These are phyloP conservation scores for Podotricha telesiphe DNA, from an alignment of 2,888 invertebrate species.

Conservation along the genomic window DNA sequence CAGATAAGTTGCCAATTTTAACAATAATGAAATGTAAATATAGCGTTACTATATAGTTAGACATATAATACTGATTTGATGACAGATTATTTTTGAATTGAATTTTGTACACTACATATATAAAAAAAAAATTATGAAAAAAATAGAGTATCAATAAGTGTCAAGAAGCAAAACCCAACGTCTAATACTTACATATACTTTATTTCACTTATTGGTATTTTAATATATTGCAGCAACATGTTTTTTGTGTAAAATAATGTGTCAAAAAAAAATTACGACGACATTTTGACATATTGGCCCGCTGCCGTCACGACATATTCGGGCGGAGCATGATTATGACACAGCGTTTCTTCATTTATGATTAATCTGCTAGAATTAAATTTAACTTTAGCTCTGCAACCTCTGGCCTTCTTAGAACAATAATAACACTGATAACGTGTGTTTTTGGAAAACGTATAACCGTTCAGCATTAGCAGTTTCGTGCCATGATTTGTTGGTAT, in stretches of 20 bases:
- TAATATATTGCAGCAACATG: not conserved
- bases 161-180: too few relatives aligned
- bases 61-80: too few relatives aligned
- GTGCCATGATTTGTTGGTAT: constrained; percentile 9
- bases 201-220: not conserved
- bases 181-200: too few relatives aligned
- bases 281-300: constrained; percentile 33
- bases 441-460: constrained; percentile 41
- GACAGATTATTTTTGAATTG: too few relatives aligned
- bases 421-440: constrained; percentile 32
- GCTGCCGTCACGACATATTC: constrained; percentile 41
- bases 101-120: too few relatives aligned
- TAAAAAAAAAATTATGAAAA: too few relatives aligned
- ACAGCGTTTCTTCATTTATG: constrained; percentile 4
- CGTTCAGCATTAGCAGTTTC: constrained; percentile 39
- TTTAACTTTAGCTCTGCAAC: constrained; percentile 49
- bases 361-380: constrained; percentile 17
- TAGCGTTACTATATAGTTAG: too few relatives aligned
- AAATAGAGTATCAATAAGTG: too few relatives aligned
- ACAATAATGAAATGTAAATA: too few relatives aligned
- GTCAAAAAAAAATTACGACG: constrained; percentile 26
- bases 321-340: constrained; percentile 51
- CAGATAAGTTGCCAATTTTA: too few relatives aligned
- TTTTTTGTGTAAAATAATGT: not conserved
- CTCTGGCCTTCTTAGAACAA: constrained; percentile 50